These are phyloP conservation scores for Phymorhynchus buccinoides DNA, from an alignment of 1,140 invertebrate genomes.

Conservation along the genomic window DNA sequence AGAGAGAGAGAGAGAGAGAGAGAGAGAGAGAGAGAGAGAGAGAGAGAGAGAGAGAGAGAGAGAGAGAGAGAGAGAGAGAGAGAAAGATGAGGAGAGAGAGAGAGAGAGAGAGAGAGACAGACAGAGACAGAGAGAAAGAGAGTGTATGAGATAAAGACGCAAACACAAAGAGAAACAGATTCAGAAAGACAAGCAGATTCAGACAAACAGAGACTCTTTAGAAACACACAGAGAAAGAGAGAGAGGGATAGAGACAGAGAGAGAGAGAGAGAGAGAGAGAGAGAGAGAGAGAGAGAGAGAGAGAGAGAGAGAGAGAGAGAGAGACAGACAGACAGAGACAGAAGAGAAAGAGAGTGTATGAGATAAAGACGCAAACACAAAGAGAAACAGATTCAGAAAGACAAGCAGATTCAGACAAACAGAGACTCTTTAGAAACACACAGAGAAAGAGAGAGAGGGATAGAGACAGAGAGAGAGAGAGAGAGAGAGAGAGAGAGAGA, in stretches of 20 bases:
- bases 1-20: slow-evolving; percentile 10
- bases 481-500: background rate
- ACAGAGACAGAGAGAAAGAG: too few species aligned
- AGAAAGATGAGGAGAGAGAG: background rate
- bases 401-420: background rate
- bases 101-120: background rate
- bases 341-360: background rate
- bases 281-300: background rate
- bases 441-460: background rate
- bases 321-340: slow-evolving; percentile 11
- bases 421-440: background rate
- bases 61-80: background rate
- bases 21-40: slow-evolving; percentile 10
- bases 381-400: background rate
- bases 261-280: background rate
- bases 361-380: background rate
- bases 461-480: slow-evolving; percentile 8
- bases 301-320: background rate
- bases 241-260: too few species aligned
- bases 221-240: background rate
- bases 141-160: too few species aligned
- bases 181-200: background rate
- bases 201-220: too few species aligned
- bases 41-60: background rate
- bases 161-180: too few species aligned